A percentile compares a stretch with the other conserved stretches of the same genome.
Evolutionary conservation across 2,888 invertebrate genomes (phyloP).

Genomic region (Lithophane socia): DNA sequence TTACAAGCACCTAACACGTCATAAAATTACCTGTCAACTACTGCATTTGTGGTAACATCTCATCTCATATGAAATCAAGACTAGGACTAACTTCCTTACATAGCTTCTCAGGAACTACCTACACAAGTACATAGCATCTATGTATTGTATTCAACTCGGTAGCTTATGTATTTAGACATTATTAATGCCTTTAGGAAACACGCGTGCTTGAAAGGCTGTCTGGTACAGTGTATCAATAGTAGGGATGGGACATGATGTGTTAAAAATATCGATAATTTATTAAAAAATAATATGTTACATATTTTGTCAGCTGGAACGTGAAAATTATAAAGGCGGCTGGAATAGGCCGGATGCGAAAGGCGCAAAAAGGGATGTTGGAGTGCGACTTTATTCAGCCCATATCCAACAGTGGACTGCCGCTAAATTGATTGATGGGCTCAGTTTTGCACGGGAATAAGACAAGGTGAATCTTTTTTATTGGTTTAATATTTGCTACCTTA

Average conservation of each 20-base stretch:
- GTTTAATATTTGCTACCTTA: not conserved
- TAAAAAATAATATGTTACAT: too few species aligned
- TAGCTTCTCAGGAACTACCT: constrained; percentile 18
- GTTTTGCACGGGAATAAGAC: not conserved
- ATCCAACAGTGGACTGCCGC: not conserved
- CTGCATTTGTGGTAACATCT: constrained; percentile 27
- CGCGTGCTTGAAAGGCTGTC: constrained; percentile 69
- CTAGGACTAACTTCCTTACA: constrained; percentile 14
- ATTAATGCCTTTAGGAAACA: constrained; percentile 77
- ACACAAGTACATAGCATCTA: constrained; percentile 34
- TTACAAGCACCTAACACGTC: constrained; percentile 12
- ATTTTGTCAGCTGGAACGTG: not conserved
- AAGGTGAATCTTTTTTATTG: not conserved
- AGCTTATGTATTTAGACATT: constrained; percentile 60
- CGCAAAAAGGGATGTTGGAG: not conserved
- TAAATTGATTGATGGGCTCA: not conserved
- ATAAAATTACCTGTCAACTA: constrained; percentile 18
- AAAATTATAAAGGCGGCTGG: not conserved
- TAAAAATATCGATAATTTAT: constrained; percentile 22
- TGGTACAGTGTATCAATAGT: constrained; percentile 58
- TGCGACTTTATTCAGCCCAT: not conserved
- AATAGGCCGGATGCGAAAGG: not conserved
- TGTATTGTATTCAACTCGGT: constrained; percentile 32
- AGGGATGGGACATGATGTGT: constrained; percentile 54
- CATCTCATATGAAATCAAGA: constrained; percentile 14